Percentiles rank a stretch among this genome's conserved stretches.
Conservation (phyloP, 2,113 vertebrate species). For the Phocoena sinus region DNA sequence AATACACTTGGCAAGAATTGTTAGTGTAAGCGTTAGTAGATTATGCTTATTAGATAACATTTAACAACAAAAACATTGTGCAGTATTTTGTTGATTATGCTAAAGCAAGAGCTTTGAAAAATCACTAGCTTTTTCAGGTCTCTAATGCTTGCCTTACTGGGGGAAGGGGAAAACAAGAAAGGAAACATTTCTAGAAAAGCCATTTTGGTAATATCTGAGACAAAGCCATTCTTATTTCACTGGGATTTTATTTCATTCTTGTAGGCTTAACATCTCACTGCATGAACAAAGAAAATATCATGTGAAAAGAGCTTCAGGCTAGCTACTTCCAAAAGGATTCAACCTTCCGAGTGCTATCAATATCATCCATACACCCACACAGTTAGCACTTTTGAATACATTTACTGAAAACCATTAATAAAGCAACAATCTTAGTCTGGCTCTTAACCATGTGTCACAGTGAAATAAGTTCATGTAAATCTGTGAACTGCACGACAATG, state of each 20-base stretch:
- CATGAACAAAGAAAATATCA: conserved; percentile 81
- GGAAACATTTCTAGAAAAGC: conserved; percentile 28
- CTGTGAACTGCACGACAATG: conserved; percentile 86
- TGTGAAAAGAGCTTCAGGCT: conserved; percentile 76
- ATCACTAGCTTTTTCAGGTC: not conserved
- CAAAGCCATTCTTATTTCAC: conserved; percentile 75
- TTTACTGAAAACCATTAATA: conserved; percentile 83
- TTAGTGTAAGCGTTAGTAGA: not conserved
- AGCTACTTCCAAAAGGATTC: conserved; percentile 79
- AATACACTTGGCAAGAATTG: not conserved
- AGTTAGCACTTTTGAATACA: conserved; percentile 83
- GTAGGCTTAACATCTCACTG: conserved; percentile 78
- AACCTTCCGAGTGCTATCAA: conserved; percentile 81
- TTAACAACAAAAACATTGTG: conserved; percentile 11
- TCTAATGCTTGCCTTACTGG: not conserved
- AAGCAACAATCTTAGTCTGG: conserved; percentile 81
- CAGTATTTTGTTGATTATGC: conserved; percentile 48
- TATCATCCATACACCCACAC: conserved; percentile 81
- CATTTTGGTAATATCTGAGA: conserved; percentile 63
- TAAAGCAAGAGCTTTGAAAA: conserved; percentile 54
- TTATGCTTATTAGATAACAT: conserved; percentile 20
- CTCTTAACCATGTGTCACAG: conserved; percentile 83
- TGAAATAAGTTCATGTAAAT: conserved; percentile 86
- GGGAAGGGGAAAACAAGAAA: not conserved
- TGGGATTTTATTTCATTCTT: conserved; percentile 79